A percentile compares a stretch with the other conserved stretches of the same genome.
Conservation (phyloP, 2,797 vertebrate genomes). For the Phrynocephalus forsythii region DNA sequence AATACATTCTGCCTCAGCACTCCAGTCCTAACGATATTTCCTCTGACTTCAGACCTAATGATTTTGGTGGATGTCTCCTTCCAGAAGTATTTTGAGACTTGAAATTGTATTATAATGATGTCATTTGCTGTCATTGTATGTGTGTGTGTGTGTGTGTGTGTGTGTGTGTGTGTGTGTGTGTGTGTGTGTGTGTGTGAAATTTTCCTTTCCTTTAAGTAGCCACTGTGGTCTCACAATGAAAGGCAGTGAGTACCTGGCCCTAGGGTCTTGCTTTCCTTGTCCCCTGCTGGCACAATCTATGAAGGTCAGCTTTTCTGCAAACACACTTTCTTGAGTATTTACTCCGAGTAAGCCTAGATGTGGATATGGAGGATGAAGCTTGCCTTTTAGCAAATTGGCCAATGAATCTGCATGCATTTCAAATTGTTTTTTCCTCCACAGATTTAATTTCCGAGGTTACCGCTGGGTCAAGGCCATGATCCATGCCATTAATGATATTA, state of each 20-base stretch:
- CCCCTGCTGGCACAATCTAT: neutral
- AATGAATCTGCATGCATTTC: neutral
- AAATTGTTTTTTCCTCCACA: constrained; percentile 58
- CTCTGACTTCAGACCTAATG: neutral
- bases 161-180: too few species aligned
- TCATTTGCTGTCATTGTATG: neutral
- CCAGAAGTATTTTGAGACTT: neutral
- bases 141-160: too few species aligned
- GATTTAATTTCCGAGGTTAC: constrained; percentile 88
- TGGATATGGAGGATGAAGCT: neutral
- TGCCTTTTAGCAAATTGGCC: neutral
- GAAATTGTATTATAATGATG: neutral
- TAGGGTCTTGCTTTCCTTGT: neutral
- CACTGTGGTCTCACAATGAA: too few species aligned
- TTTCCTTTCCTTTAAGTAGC: neutral
- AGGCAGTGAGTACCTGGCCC: neutral
- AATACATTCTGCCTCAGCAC: neutral
- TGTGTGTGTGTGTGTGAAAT: neutral
- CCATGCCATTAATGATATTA: constrained; percentile 86
- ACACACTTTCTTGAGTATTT: neutral
- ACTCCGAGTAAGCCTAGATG: neutral
- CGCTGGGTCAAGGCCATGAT: constrained; percentile 89
- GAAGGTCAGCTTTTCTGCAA: neutral
- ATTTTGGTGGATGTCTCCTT: neutral
- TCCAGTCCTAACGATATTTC: neutral